A percentile compares a stretch with the other conserved stretches of the same genome.
Conservation (phyloP, 2,797 vertebrate species). For the Emys orbicularis region DNA sequence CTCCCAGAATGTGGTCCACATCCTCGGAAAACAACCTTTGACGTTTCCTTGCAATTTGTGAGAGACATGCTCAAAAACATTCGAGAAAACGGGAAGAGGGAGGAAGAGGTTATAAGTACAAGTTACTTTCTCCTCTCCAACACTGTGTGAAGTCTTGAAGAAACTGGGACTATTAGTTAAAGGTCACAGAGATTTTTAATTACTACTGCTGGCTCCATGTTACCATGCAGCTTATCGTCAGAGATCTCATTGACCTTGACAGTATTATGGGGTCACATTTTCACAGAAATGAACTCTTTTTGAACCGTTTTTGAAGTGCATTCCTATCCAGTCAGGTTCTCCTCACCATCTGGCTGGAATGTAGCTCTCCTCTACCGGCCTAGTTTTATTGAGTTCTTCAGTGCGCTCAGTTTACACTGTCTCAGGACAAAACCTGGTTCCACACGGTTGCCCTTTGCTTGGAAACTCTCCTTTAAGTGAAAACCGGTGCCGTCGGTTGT, state of each 20-base stretch:
- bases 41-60: conserved; percentile 14
- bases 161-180: conserved; percentile 45
- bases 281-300: conserved; percentile 26
- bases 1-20: conserved; percentile 5
- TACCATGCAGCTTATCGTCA: not conserved
- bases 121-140: conserved; percentile 11
- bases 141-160: not conserved
- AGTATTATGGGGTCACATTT: not conserved
- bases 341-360: not conserved
- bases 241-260: conserved; percentile 31
- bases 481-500: not conserved
- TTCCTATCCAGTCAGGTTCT: not conserved
- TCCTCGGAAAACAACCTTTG: not conserved
- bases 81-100: not conserved
- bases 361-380: not conserved
- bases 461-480: not conserved
- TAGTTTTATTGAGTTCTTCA: not conserved
- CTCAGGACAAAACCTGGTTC: fast-evolving
- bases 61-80: not conserved
- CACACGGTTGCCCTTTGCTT: not conserved
- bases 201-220: conserved; percentile 21
- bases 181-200: conserved; percentile 64
- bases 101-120: not conserved
- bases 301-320: not conserved
- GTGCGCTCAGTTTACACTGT: not conserved